Conservation (phyloP, 2,113 vertebrate genomes). For the Athene cunicularia region DNA sequence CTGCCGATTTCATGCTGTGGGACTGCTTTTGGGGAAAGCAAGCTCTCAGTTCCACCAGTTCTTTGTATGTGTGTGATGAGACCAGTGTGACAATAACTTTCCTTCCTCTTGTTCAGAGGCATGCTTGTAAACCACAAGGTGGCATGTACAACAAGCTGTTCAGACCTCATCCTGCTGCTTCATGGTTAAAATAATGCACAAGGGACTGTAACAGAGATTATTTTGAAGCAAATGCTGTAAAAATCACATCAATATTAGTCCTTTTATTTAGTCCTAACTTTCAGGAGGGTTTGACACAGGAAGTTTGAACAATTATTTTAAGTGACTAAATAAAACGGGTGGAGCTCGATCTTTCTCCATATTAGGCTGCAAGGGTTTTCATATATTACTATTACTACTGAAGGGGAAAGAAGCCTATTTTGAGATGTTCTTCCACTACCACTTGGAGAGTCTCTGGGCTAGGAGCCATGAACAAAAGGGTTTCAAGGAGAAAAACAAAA, state of each 20-base stretch:
- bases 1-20: background rate
- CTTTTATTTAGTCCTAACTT: background rate
- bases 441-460: background rate
- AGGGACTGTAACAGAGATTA: background rate
- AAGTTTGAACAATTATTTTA: background rate
- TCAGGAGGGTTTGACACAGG: background rate
- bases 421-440: background rate
- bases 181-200: background rate
- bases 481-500: background rate
- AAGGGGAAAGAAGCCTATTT: background rate
- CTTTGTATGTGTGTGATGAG: background rate
- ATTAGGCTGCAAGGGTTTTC: background rate
- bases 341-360: background rate
- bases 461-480: background rate
- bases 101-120: background rate
- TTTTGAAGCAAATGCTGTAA: background rate
- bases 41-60: background rate
- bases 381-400: background rate
- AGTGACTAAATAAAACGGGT: background rate
- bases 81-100: background rate
- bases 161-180: background rate
- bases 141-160: background rate
- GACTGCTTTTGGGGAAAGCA: background rate
- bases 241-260: background rate
- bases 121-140: conserved; percentile 21